Percentiles rank a stretch among this genome's conserved stretches.
Conservation (phyloP, 2,888 invertebrate species). For the Arenicola marina region DNA sequence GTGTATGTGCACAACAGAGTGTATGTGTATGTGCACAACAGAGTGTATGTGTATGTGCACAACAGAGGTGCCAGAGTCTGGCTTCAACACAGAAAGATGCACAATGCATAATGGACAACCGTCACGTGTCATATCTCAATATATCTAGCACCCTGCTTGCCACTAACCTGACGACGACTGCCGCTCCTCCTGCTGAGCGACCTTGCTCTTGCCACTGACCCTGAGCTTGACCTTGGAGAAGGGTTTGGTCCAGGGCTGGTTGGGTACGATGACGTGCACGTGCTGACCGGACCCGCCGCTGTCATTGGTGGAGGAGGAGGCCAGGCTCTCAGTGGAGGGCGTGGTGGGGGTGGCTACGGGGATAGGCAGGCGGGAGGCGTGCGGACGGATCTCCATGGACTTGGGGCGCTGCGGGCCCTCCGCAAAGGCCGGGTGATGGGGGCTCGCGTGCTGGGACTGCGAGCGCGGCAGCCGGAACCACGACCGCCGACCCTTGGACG, state of each 20-base stretch:
- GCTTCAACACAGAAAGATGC: too few relatives aligned
- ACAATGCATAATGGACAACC: too few relatives aligned
- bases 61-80: too few relatives aligned
- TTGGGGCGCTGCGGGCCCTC: background rate
- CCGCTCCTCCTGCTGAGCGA: conserved; percentile 40
- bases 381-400: conserved; percentile 9
- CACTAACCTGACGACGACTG: conserved; percentile 54
- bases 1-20: too few relatives aligned
- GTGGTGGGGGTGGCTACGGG: conserved; percentile 14
- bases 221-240: conserved; percentile 24
- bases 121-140: too few relatives aligned
- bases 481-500: background rate
- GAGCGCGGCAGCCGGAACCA: conserved; percentile 6
- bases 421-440: background rate
- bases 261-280: conserved; percentile 12
- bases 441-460: conserved; percentile 1
- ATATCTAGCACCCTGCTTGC: too few relatives aligned
- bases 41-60: too few relatives aligned
- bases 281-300: conserved; percentile 5
- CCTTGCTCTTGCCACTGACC: background rate
- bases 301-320: background rate
- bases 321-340: conserved; percentile 10
- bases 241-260: conserved; percentile 17
- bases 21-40: too few relatives aligned
- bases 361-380: background rate